Evolutionary conservation across 2,113 vertebrate species (phyloP).

Genomic region (Enhydra lutris): DNA sequence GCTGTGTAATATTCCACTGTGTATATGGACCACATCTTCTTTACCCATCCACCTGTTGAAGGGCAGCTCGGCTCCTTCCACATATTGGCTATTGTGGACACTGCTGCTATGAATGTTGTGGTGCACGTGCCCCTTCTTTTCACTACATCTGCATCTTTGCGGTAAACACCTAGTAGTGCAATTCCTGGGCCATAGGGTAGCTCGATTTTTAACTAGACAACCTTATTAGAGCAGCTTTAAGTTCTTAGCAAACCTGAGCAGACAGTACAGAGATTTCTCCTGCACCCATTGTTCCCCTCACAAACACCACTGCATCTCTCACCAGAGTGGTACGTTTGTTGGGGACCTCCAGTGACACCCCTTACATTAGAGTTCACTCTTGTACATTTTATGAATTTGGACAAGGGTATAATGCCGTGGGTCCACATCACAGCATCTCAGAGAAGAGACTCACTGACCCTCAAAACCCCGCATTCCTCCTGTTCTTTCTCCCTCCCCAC

Average conservation of each 20-base stretch:
- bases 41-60: no score
- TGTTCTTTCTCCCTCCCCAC: not conserved
- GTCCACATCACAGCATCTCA: not conserved
- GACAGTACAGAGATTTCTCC: not conserved
- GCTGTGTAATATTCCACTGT: no score
- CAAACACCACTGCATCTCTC: not conserved
- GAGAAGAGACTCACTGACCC: not conserved
- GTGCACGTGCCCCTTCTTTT: no score
- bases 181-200: no score
- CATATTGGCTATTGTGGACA: no score
- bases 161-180: no score
- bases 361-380: not conserved
- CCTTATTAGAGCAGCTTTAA: not conserved
- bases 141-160: no score
- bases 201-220: not conserved
- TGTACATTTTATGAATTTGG: not conserved
- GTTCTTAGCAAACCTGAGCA: not conserved
- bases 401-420: not conserved
- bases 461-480: not conserved
- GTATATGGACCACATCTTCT: no score
- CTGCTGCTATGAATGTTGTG: no score
- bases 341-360: not conserved
- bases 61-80: no score
- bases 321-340: not conserved
- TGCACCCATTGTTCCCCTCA: not conserved